A percentile compares a stretch with the other conserved stretches of the same genome.
phyloP scores from a whole-genome alignment of 2,113 vertebrate species.

The Amia ocellicauda region DNA sequence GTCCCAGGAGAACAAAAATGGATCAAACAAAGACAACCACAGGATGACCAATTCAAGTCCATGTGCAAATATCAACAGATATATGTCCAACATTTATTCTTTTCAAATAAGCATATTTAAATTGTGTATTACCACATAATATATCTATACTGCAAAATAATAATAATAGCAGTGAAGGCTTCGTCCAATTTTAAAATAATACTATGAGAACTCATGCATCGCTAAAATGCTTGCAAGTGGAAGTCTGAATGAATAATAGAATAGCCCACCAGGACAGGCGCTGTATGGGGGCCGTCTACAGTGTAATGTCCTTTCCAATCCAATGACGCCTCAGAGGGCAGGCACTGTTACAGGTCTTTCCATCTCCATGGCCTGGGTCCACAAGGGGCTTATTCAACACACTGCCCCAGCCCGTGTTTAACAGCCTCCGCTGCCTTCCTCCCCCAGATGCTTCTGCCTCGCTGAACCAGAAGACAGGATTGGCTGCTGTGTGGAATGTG shows the following conservation, averaged over 20 bases:
- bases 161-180: too few species aligned
- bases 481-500: not conserved
- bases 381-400: too few species aligned
- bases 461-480: not conserved
- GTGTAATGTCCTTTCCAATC: not conserved
- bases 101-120: too few species aligned
- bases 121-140: too few species aligned
- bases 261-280: not conserved
- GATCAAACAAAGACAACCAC: too few species aligned
- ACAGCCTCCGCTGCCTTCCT: not conserved
- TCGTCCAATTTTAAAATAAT: too few species aligned
- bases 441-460: not conserved
- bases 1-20: too few species aligned
- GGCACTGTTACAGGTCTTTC: constrained; percentile 33
- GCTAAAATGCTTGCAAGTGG: not conserved
- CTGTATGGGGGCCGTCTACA: constrained; percentile 12
- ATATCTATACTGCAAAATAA: too few species aligned
- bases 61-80: too few species aligned
- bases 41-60: too few species aligned
- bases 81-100: too few species aligned
- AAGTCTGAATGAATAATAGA: constrained; percentile 13
- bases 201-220: not conserved
- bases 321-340: constrained; percentile 11
- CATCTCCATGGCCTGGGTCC: not conserved
- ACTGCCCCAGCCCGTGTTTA: constrained; percentile 8